Base-by-base conservation (phyloP, 2,797 vertebrate species). In the Erpetoichthys calabaricus region DNA sequence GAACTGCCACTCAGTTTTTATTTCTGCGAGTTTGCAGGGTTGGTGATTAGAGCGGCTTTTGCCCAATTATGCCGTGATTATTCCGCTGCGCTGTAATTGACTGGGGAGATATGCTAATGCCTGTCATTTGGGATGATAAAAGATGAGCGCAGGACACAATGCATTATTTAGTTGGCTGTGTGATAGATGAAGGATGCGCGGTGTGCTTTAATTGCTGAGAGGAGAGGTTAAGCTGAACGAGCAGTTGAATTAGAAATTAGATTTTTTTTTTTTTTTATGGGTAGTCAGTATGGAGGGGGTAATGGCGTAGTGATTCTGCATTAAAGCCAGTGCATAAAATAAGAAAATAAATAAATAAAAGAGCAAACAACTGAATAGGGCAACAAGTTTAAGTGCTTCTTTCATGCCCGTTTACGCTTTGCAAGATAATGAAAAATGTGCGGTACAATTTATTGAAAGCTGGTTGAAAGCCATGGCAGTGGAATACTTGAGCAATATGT, bases 81-180 rank as follows among this genome's bases (percentile, higher is more conserved):
- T 93, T 91, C 91, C 71, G 76, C 86, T 80, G 89, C 86, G 88
- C 91, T 92, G 89, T 95, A 96, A 93, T 94, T 94, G 91, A 92
- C 91, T 94, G 88, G 91, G 90, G 92, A 94, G 91, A 91, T 94
- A 93, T 94, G 92, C 90, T 94, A 94, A 96, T 94, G 90, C 88
- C 85, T 94, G 91, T 95, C 92, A 95, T 93, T 94, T 93, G 89
- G 91, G 90, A 93, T 94, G 92, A 92, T 94, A 92, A 93, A 93
- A 91, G 90, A 92, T 90, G 90, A 89, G 87, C 86, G 82, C 77
- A 87, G 90, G 89, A 86, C 86, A 86, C 89, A 77, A 88, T 91
- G 91, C 92, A 94, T 94, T 94, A 93, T 94, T 96, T 92, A 92
- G 89, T 89, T 86, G 87, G 91, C 91, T 91, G 89, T 91, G 90